Conservation (phyloP, 2,888 invertebrate genomes). For the Ichneumon xanthorius region DNA sequence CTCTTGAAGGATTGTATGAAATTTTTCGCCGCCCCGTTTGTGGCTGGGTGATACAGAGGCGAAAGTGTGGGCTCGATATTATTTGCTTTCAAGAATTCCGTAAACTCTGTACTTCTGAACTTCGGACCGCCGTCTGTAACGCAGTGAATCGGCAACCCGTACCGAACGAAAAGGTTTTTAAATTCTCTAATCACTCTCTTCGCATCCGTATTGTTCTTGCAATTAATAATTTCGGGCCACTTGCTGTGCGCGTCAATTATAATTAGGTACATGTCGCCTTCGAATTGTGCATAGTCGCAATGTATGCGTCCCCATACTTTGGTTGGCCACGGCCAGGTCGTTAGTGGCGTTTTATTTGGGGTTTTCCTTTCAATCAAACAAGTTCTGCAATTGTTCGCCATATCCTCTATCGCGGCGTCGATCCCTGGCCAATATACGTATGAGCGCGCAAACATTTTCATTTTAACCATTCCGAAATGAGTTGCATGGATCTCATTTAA, state of each 20-base stretch:
- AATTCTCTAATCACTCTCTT: background rate
- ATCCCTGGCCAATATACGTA: slow-evolving; percentile 58
- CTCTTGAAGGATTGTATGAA: slow-evolving; percentile 60
- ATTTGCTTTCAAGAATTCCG: background rate
- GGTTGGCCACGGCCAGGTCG: slow-evolving; percentile 39
- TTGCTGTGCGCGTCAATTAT: slow-evolving; percentile 38
- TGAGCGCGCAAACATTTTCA: slow-evolving; percentile 48
- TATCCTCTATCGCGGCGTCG: slow-evolving; percentile 38
- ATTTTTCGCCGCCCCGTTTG: slow-evolving; percentile 6
- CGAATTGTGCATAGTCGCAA: slow-evolving; percentile 52
- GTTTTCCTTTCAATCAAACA: slow-evolving; percentile 3
- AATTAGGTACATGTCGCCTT: slow-evolving; percentile 54
- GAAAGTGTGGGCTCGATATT: slow-evolving; percentile 4
- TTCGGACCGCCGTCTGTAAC: slow-evolving; percentile 29
- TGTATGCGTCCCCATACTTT: slow-evolving; percentile 55
- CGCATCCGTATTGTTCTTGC: background rate
- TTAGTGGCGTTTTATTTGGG: slow-evolving; percentile 35
- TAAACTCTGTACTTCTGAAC: slow-evolving; percentile 14
- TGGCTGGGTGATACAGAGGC: no score
- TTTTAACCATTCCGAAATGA: slow-evolving; percentile 45
- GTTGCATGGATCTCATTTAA: background rate
- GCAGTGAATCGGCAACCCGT: slow-evolving; percentile 9
- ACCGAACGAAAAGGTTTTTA: background rate
- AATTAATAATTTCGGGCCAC: slow-evolving; percentile 50
- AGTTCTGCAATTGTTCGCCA: slow-evolving; percentile 9